Conservation (phyloP, 2,888 invertebrate genomes). For the Agonopterix subpropinquella region DNA sequence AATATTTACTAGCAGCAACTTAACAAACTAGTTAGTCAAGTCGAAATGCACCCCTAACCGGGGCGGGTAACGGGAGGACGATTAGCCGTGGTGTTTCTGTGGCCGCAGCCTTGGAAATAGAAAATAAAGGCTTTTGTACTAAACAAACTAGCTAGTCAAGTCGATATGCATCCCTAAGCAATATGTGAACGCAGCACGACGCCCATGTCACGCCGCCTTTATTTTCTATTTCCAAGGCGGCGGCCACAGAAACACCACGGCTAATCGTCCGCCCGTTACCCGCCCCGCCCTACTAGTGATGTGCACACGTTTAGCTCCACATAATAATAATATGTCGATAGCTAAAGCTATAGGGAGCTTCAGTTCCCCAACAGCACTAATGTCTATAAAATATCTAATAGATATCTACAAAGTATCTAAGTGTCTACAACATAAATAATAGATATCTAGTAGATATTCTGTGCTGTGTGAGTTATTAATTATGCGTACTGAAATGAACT, state of each 20-base stretch:
- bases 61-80: constrained; percentile 49
- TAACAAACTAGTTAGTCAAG: too few relatives aligned
- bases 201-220: constrained; percentile 58
- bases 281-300: constrained; percentile 43
- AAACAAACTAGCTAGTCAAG: too few relatives aligned
- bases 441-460: too few relatives aligned
- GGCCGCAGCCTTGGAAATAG: constrained; percentile 61
- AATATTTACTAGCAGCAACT: too few relatives aligned
- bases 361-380: too few relatives aligned
- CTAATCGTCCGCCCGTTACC: constrained; percentile 64
- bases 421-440: too few relatives aligned
- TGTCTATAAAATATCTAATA: too few relatives aligned
- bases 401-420: too few relatives aligned
- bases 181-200: constrained; percentile 24
- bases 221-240: constrained; percentile 70
- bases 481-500: too few relatives aligned
- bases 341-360: background rate
- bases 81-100: constrained; percentile 65
- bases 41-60: background rate
- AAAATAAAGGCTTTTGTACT: constrained; percentile 52
- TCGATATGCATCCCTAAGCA: constrained; percentile 3
- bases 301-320: constrained; percentile 11
- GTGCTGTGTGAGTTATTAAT: too few relatives aligned
- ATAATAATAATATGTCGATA: background rate
- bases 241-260: constrained; percentile 54